Evolutionary conservation across 2,888 invertebrate species (phyloP).

Genomic region (Axea sp.): DNA sequence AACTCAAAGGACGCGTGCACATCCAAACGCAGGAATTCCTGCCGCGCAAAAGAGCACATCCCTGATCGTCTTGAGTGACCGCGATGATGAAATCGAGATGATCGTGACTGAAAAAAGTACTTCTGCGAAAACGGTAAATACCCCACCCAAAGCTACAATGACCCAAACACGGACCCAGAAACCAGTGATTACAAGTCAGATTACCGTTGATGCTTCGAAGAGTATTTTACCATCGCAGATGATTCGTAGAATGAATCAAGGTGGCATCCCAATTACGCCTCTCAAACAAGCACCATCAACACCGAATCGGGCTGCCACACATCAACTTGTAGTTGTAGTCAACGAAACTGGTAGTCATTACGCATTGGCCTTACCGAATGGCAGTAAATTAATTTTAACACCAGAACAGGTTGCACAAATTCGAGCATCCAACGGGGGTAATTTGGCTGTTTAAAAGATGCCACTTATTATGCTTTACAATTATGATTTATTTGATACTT

Average conservation of each 20-base stretch:
- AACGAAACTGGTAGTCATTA: constrained; percentile 78
- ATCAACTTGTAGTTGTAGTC: constrained; percentile 76
- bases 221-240: constrained; percentile 71
- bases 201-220: constrained; percentile 60
- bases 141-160: constrained; percentile 11
- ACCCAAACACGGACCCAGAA: constrained; percentile 46
- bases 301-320: constrained; percentile 56
- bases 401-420: constrained; percentile 78
- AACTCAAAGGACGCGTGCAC: no score
- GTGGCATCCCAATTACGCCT: constrained; percentile 76
- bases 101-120: constrained; percentile 69
- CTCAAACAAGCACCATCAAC: constrained; percentile 67
- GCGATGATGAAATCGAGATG: constrained; percentile 78
- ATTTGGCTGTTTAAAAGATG: constrained; percentile 70
- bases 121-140: constrained; percentile 14
- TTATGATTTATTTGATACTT: no score
- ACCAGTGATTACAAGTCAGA: constrained; percentile 65
- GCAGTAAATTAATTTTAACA: constrained; percentile 77
- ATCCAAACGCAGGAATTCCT: no score
- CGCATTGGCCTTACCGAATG: constrained; percentile 77
- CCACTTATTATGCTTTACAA: no score
- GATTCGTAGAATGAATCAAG: constrained; percentile 75
- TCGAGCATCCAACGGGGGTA: constrained; percentile 78
- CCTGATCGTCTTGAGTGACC: constrained; percentile 75
- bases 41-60: constrained; percentile 70